Evolutionary conservation across 1,140 invertebrate species (phyloP).

Genomic region (Diuraphis noxia): DNA sequence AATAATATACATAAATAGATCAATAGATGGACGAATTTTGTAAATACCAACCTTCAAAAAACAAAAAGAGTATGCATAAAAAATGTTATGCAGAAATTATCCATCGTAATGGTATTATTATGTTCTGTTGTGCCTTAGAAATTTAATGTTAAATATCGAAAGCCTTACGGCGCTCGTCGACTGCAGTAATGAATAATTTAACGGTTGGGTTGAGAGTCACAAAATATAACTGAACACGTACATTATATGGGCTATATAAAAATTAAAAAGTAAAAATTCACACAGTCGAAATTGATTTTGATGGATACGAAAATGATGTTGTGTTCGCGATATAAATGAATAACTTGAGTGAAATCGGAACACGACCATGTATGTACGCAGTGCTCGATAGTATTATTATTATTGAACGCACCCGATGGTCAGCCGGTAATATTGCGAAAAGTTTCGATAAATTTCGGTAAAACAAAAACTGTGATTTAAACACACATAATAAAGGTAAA

Average conservation of each 20-base stretch:
- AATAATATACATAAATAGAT: too few relatives aligned
- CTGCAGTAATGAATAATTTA: too few relatives aligned
- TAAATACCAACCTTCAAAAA: too few relatives aligned
- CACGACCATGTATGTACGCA: not conserved
- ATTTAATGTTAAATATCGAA: not conserved
- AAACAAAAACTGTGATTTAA: not conserved
- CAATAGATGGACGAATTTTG: too few relatives aligned
- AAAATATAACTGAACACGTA: not conserved
- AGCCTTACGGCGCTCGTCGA: not conserved
- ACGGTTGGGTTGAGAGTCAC: not conserved
- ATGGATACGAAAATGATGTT: not conserved
- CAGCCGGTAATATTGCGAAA: not conserved
- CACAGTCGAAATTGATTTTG: not conserved
- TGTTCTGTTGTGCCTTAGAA: too few relatives aligned
- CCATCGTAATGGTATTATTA: too few relatives aligned
- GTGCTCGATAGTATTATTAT: not conserved
- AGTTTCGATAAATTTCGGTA: not conserved
- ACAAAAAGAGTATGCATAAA: too few relatives aligned
- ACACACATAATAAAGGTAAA: not conserved
- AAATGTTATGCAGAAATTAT: too few relatives aligned
- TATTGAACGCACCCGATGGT: not conserved
- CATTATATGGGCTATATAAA: not conserved
- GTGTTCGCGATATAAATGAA: not conserved
- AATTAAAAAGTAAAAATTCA: not conserved
- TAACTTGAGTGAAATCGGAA: not conserved